Conservation (phyloP, 2,888 invertebrate species). For the Synanthedon myopaeformis region DNA sequence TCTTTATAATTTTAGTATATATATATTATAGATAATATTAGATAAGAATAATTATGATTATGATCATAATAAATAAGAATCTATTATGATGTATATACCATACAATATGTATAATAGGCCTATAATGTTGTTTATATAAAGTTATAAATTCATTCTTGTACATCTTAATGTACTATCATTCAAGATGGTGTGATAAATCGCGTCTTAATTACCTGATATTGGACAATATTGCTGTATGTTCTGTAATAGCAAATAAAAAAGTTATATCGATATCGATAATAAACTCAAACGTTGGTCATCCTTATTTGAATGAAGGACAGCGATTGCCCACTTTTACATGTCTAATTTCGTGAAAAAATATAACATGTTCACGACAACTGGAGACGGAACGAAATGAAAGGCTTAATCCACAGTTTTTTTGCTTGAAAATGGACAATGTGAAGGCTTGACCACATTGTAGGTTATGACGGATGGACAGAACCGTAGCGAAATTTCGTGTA, state of each 20-base stretch:
- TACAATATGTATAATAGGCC: too few species aligned
- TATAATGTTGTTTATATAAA: too few species aligned
- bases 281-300: neutral
- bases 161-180: neutral
- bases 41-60: neutral
- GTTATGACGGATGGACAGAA: conserved; percentile 30
- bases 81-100: too few species aligned
- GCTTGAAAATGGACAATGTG: conserved; percentile 30
- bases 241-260: neutral
- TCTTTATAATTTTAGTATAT: too few species aligned
- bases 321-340: conserved; percentile 53
- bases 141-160: neutral
- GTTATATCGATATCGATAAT: neutral
- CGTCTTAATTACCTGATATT: neutral
- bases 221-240: neutral
- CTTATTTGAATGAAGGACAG: neutral
- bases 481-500: conserved; percentile 6
- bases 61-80: too few species aligned
- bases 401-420: conserved; percentile 50
- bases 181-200: neutral
- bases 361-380: conserved; percentile 36
- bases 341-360: conserved; percentile 41
- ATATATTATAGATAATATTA: neutral
- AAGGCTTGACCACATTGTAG: conserved; percentile 54
- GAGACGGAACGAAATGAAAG: conserved; percentile 36